A percentile compares a stretch with the other conserved stretches of the same genome.
phyloP scores from a whole-genome alignment of 1,140 invertebrate species.

The Vanessa atalanta region DNA sequence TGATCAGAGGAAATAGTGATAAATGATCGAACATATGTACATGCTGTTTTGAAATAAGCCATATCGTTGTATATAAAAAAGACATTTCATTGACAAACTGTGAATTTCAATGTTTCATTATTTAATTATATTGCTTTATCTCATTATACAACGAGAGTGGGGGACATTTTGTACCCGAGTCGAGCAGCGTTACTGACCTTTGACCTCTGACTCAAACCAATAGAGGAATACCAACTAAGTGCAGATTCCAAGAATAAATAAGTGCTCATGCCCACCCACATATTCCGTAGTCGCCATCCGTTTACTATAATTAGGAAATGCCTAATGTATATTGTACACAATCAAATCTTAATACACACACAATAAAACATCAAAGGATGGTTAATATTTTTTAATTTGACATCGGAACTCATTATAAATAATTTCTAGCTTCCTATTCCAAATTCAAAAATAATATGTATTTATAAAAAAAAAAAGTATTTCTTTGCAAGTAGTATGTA shows the following conservation, averaged over 20 bases:
- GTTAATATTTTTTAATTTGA: too few relatives aligned
- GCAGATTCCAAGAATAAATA: slow-evolving; percentile 33
- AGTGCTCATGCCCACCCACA: slow-evolving; percentile 25
- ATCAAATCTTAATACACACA: neutral
- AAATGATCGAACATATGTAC: too few relatives aligned
- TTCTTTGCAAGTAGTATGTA: too few relatives aligned
- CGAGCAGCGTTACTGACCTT: slow-evolving; percentile 20
- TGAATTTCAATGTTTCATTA: neutral
- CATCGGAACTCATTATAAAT: too few relatives aligned
- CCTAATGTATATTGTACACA: slow-evolving; percentile 11
- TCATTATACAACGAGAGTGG: neutral
- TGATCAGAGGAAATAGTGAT: too few relatives aligned
- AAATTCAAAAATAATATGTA: too few relatives aligned
- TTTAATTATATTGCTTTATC: slow-evolving; percentile 2
- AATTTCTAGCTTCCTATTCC: too few relatives aligned
- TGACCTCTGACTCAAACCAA: slow-evolving; percentile 30
- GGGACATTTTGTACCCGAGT: neutral
- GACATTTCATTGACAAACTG: neutral
- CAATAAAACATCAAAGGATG: neutral
- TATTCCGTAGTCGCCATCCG: slow-evolving; percentile 30
- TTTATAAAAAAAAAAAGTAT: too few relatives aligned
- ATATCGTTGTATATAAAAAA: neutral
- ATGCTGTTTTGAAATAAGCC: too few relatives aligned
- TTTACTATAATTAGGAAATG: slow-evolving; percentile 37
- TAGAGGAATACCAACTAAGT: slow-evolving; percentile 16